A percentile compares a stretch with the other conserved stretches of the same genome.
Evolutionary conservation across 1,140 invertebrate species (phyloP).

Genomic region (Aphis gossypii): DNA sequence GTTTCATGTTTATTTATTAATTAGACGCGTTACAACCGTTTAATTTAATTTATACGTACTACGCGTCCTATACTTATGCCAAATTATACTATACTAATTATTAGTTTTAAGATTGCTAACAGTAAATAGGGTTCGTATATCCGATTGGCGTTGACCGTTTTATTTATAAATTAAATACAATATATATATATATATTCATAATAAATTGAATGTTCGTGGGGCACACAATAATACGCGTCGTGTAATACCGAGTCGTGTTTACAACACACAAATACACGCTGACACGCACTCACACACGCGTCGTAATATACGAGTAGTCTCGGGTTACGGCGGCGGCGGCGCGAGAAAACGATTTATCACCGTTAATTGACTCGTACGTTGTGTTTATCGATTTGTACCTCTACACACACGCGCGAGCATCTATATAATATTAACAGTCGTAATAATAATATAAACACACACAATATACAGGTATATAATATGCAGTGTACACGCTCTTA

Average conservation of each 20-base stretch:
- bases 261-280: not conserved
- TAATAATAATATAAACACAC: not conserved
- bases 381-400: slow-evolving; percentile 27
- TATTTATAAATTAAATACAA: not conserved
- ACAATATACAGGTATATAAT: not conserved
- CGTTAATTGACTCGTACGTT: slow-evolving; percentile 40
- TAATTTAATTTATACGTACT: not conserved
- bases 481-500: not conserved
- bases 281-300: not conserved
- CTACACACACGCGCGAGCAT: not conserved
- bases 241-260: not conserved
- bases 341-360: slow-evolving; percentile 45
- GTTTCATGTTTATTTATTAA: not conserved
- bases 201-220: slow-evolving; percentile 15
- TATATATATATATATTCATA: not conserved
- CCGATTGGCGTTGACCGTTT: not conserved
- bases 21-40: not conserved
- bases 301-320: slow-evolving; percentile 1
- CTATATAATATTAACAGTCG: not conserved
- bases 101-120: not conserved
- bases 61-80: not conserved
- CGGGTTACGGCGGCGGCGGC: not conserved
- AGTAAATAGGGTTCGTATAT: not conserved
- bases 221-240: not conserved
- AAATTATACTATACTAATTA: not conserved